These are phyloP conservation scores for Rhodophaea formosa DNA, from an alignment of 2,888 invertebrate species.

Conservation along the genomic window DNA sequence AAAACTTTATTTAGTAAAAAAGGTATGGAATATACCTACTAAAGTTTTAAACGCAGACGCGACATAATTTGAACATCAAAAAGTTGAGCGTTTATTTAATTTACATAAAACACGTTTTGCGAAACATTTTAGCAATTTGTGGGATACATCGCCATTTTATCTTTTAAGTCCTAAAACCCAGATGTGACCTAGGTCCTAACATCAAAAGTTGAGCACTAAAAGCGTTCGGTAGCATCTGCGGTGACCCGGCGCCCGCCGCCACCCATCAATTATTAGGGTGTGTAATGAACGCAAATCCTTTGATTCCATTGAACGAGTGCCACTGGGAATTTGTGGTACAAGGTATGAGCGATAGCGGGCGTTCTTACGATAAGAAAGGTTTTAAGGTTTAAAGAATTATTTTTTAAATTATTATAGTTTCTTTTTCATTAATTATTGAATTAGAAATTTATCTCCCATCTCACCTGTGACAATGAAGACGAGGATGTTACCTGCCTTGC, in stretches of 20 bases:
- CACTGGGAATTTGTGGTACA: constrained; percentile 46
- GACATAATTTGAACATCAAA: not conserved
- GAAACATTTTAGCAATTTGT: not conserved
- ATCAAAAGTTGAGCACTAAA: constrained; percentile 25
- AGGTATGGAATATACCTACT: too few species aligned
- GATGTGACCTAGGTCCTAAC: constrained; percentile 11
- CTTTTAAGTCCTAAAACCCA: not conserved
- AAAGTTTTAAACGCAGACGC: too few species aligned
- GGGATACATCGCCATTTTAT: not conserved
- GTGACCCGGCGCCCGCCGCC: constrained; percentile 32
- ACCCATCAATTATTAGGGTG: constrained; percentile 72
- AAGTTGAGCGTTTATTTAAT: not conserved
- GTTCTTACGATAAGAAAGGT: not conserved
- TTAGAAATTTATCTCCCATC: too few species aligned
- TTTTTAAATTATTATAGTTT: too few species aligned
- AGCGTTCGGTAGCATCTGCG: constrained; percentile 26
- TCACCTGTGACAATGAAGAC: too few species aligned
- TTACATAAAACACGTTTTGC: not conserved
- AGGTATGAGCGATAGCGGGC: constrained; percentile 32
- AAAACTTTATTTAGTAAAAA: too few species aligned
- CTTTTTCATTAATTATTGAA: too few species aligned
- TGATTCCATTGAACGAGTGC: constrained; percentile 78
- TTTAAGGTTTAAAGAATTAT: too few species aligned
- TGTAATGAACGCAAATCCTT: constrained; percentile 79
- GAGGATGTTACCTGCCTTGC: too few species aligned